phyloP scores from a whole-genome alignment of 2,797 vertebrate genomes.

The Hipposideros larvatus region DNA sequence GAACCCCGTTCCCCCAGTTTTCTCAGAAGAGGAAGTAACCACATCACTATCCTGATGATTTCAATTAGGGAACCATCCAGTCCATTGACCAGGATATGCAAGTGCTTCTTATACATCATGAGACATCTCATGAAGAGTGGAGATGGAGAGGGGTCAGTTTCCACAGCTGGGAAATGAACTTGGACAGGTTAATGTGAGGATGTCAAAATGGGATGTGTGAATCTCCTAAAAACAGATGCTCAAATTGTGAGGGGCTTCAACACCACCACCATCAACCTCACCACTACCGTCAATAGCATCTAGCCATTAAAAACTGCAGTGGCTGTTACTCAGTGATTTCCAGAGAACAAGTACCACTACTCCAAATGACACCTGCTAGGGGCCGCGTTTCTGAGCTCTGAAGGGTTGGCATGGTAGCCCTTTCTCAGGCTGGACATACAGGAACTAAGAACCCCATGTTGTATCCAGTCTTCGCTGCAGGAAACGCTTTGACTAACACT shows the following conservation, averaged over 20 bases:
- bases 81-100: background rate
- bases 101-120: background rate
- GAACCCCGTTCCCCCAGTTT: background rate
- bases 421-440: background rate
- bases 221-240: background rate
- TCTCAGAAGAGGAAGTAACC: background rate
- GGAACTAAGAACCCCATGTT: background rate
- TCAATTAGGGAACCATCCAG: background rate
- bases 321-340: background rate
- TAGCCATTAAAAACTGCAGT: background rate
- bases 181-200: background rate
- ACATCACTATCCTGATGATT: background rate
- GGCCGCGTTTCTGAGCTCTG: background rate
- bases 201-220: background rate
- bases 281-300: background rate
- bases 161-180: background rate
- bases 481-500: background rate
- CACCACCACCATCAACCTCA: background rate
- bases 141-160: background rate
- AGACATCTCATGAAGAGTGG: background rate
- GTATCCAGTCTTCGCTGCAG: background rate
- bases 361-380: background rate
- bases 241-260: background rate
- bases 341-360: background rate
- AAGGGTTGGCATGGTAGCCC: background rate